phyloP scores from a whole-genome alignment of 2,888 invertebrate genomes.

The Acleris holmiana region DNA sequence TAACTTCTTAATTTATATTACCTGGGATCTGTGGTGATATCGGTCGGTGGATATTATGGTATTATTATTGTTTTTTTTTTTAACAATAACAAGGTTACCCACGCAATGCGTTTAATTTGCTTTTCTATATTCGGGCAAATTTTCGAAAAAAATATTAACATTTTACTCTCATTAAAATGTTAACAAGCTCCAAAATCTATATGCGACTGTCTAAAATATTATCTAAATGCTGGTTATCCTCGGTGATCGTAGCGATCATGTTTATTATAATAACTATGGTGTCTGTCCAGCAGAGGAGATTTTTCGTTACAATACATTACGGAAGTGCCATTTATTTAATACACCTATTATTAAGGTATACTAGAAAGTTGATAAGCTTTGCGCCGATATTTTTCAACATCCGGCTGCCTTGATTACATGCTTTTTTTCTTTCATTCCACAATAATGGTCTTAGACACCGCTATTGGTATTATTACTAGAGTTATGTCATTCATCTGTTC shows the following conservation, averaged over 20 bases:
- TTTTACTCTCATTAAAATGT: too few species aligned
- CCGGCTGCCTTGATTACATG: conserved; percentile 40
- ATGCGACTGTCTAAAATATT: background rate
- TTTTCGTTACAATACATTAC: conserved; percentile 27
- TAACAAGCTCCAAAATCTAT: too few species aligned
- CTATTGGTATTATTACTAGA: conserved; percentile 14
- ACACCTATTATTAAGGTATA: conserved; percentile 31
- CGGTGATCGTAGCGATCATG: conserved; percentile 1
- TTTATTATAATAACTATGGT: conserved; percentile 15
- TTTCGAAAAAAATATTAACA: too few species aligned
- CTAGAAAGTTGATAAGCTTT: conserved; percentile 41
- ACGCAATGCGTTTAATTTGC: too few species aligned
- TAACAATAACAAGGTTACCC: too few species aligned
- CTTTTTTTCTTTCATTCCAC: conserved; percentile 26
- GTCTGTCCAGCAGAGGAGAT: conserved; percentile 2
- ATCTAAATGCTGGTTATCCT: background rate
- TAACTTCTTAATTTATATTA: too few species aligned
- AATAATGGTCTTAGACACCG: conserved; percentile 26
- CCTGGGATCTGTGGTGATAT: too few species aligned
- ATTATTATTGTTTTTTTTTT: too few species aligned
- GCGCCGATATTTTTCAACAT: conserved; percentile 41
- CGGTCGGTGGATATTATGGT: too few species aligned
- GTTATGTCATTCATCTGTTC: conserved; percentile 18
- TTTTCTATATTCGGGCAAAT: too few species aligned
- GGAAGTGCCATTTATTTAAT: conserved; percentile 28